Evolutionary conservation across 2,888 invertebrate genomes (phyloP).

Genomic region (Zygaena filipendulae): DNA sequence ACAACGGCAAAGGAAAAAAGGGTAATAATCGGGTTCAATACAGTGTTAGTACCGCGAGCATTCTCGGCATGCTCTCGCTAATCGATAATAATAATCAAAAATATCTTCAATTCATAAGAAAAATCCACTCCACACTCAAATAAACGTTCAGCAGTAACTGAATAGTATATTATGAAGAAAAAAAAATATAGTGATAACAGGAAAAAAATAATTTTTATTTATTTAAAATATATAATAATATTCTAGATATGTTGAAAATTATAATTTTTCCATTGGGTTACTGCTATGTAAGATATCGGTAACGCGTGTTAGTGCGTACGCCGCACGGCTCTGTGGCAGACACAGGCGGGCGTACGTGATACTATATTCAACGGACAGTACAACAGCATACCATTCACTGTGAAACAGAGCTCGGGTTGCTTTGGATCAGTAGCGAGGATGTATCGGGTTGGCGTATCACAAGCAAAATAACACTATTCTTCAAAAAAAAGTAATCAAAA

Average conservation of each 20-base stretch:
- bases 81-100: constrained; percentile 18
- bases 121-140: constrained; percentile 68
- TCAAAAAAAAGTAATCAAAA: constrained; percentile 36
- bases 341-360: too few species aligned
- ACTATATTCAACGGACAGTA: too few species aligned
- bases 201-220: constrained; percentile 29
- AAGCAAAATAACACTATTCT: constrained; percentile 62
- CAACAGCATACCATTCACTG: constrained; percentile 24
- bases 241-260: too few species aligned
- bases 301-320: constrained; percentile 48
- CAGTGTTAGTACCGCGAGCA: constrained; percentile 45
- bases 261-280: too few species aligned
- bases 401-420: constrained; percentile 39
- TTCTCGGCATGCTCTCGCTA: constrained; percentile 51
- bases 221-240: too few species aligned
- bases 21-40: constrained; percentile 27
- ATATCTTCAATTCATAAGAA: constrained; percentile 25
- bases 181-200: constrained; percentile 33
- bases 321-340: constrained; percentile 28
- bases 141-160: constrained; percentile 55
- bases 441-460: constrained; percentile 59
- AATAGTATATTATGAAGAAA: constrained; percentile 41
- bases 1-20: constrained; percentile 59
- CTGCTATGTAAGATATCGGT: constrained; percentile 41
- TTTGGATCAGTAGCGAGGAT: constrained; percentile 55